Evolutionary conservation across 23 tunicate genomes (phyloP).

Genomic region (Aplidium turbinatum): DNA sequence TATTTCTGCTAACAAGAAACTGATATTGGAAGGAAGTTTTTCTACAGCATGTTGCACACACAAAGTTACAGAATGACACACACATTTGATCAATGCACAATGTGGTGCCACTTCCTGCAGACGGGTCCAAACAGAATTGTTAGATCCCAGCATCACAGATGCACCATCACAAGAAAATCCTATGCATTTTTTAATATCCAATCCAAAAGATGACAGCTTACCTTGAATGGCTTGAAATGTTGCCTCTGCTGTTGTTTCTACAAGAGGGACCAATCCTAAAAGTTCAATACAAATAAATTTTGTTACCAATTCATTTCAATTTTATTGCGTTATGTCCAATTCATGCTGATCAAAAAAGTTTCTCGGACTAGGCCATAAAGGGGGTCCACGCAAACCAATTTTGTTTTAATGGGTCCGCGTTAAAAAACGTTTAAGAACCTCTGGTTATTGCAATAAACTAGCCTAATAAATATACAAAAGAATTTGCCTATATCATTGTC

Average conservation of each 20-base stretch:
- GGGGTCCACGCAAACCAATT: too few relatives aligned
- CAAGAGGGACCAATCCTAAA: constrained; percentile 37
- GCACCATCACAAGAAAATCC: constrained; percentile 38
- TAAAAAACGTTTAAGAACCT: too few relatives aligned
- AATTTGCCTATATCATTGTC: too few relatives aligned
- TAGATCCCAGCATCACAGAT: constrained; percentile 38
- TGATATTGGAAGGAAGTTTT: constrained; percentile 21
- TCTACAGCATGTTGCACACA: constrained; percentile 29
- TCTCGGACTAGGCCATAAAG: too few relatives aligned
- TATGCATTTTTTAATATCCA: constrained; percentile 8
- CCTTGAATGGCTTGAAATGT: constrained; percentile 28
- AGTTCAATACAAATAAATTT: too few relatives aligned
- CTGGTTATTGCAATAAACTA: too few relatives aligned
- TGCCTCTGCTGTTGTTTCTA: constrained; percentile 27
- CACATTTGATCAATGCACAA: constrained; percentile 6
- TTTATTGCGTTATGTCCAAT: too few relatives aligned
- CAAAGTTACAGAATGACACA: constrained; percentile 35
- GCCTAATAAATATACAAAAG: too few relatives aligned
- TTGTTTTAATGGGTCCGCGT: too few relatives aligned
- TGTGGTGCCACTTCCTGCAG: constrained; percentile 19
- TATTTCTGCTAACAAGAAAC: constrained; percentile 11
- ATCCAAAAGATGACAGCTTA: constrained; percentile 13
- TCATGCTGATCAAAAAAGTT: too few relatives aligned
- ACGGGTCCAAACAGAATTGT: constrained; percentile 47
- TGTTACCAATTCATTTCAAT: too few relatives aligned